A percentile compares a stretch with the other conserved stretches of the same genome.
These are phyloP conservation scores for Leiothrix lutea DNA, from an alignment of 2,113 vertebrate species.

Conservation along the genomic window DNA sequence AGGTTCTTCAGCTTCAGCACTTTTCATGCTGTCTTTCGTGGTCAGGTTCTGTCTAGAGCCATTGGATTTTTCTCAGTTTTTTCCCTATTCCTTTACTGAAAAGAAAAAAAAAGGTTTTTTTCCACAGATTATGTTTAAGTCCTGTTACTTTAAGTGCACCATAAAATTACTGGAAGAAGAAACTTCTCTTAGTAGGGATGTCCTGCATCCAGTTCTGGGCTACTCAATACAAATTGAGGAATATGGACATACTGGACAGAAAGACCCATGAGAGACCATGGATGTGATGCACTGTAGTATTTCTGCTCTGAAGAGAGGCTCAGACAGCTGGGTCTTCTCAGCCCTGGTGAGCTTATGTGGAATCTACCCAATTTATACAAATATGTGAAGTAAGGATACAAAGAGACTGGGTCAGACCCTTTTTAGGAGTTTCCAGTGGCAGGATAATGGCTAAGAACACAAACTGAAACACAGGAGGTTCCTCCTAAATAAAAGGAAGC, in stretches of 20 bases:
- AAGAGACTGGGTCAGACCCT: not conserved
- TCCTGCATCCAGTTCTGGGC: not conserved
- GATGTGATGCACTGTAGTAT: not conserved
- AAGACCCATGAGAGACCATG: not conserved
- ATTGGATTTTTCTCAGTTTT: not conserved
- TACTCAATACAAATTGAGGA: not conserved
- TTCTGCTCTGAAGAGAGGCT: not conserved
- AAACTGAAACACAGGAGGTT: not conserved
- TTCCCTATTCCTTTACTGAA: not conserved
- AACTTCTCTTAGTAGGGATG: not conserved
- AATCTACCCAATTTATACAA: not conserved
- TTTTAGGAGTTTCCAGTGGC: not conserved
- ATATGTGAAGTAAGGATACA: not conserved
- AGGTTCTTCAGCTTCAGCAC: not conserved
- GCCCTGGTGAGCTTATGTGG: rapidly evolving
- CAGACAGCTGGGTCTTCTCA: not conserved
- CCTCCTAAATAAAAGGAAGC: not conserved
- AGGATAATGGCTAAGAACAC: not conserved
- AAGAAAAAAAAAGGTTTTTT: not conserved
- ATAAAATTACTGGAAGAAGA: not conserved
- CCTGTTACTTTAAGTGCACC: rapidly evolving
- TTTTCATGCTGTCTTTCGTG: not conserved
- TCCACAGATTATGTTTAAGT: not conserved
- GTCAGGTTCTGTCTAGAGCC: not conserved
- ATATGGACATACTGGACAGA: not conserved